phyloP scores from a whole-genome alignment of 92 coral and sea anemone species.

The Porites rus region DNA sequence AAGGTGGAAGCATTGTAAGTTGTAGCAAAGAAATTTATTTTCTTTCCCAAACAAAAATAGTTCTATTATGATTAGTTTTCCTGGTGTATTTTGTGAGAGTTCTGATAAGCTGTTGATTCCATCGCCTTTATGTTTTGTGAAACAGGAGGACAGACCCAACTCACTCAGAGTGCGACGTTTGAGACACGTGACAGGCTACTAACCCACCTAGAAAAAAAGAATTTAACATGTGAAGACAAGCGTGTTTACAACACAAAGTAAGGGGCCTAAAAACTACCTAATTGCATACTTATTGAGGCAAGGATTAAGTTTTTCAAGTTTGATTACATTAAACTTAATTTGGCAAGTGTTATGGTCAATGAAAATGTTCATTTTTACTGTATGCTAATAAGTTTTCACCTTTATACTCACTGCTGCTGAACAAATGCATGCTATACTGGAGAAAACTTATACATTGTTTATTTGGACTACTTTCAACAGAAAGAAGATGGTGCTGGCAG shows the following conservation, averaged over 20 bases:
- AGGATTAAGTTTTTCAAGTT: constrained; percentile 7
- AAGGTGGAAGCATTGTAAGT: constrained; percentile 6
- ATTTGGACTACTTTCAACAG: constrained; percentile 5
- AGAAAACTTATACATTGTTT: background rate
- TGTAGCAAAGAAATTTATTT: background rate
- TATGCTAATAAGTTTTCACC: background rate
- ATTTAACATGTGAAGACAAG: constrained; percentile 24
- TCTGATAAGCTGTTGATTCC: constrained; percentile 13
- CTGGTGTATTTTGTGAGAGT: constrained; percentile 1
- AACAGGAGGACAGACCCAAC: constrained; percentile 6
- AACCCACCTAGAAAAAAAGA: constrained; percentile 18
- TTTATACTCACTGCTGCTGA: background rate
- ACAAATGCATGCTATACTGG: too few species aligned
- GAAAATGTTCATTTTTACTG: constrained; percentile 4
- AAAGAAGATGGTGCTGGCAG: constrained; percentile 28
- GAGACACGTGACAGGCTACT: constrained; percentile 5
- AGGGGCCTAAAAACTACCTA: background rate
- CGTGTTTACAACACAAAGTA: constrained; percentile 36
- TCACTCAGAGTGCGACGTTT: too few species aligned
- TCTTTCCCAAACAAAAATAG: background rate
- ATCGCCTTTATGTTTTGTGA: constrained; percentile 5
- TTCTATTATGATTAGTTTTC: background rate
- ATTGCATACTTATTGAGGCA: background rate
- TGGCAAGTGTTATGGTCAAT: constrained; percentile 17
- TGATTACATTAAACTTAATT: background rate